Evolutionary conservation across 2,113 vertebrate species (phyloP), one percentile per base, ranked within the genome.

Genomic region (Epinephelus cyanopodus): DNA sequence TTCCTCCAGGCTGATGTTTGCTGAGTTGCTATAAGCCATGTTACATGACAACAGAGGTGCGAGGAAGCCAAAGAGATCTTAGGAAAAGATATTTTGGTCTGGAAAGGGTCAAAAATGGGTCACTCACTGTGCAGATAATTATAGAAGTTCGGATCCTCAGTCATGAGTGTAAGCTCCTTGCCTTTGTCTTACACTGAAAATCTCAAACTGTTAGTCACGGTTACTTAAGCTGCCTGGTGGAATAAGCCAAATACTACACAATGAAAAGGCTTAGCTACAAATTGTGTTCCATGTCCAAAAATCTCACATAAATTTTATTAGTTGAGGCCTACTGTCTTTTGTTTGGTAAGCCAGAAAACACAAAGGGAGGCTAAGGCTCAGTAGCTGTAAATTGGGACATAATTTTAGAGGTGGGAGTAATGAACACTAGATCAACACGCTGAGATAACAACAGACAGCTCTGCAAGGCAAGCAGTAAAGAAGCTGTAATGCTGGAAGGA

Each of bases 11-110:
- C 77, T 71, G 39, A 42, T 54, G 84, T 53, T 69, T 85, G 58
- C 73, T 74, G 42, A 66, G 50, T 79, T 73, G 74, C 90, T 70
- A 48, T 67, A 78, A 77, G 79, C 48, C 17, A n/a, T 78, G 64
- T 81, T 89, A 90, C 81, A 79, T 27, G 82, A 89, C 74, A 79
- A 70, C 39, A 80, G 74, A 78, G 74, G 74, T 39, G 29, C 42
- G 52, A 69, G 29, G 33, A 70, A 74, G 57, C 68, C 45, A 53
- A 57, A 61, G 48, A 82, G 77, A 89, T 85, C 45, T 14, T 29
- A 15, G 50, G 45, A 39, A 57, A 6, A 89, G 65, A 82, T 79
- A 67, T 52, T 65, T 76, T 66, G 53, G 62, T 69, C 79, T 83
- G 39, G 17, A 57, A 62, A 84, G 72, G 79, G 80, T 86, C 67